Conservation (phyloP, 2,113 vertebrate genomes). For the Chlamydotis undulata region DNA sequence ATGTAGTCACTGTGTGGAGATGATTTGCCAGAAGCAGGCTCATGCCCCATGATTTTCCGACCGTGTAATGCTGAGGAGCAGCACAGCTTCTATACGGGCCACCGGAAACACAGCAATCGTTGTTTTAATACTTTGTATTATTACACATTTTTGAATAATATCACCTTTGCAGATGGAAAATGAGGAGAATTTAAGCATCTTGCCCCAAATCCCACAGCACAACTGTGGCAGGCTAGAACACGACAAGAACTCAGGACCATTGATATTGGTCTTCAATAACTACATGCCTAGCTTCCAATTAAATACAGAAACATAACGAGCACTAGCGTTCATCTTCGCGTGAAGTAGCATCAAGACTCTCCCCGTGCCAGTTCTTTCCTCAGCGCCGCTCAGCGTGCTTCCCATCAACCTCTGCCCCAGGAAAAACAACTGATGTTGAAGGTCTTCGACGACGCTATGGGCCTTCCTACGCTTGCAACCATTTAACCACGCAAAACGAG, state of each 20-base stretch:
- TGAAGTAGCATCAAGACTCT: neutral
- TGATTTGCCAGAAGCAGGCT: neutral
- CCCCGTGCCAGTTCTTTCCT: neutral
- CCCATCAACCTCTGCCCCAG: neutral
- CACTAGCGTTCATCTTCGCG: neutral
- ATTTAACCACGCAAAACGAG: accelerated
- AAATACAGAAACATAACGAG: accelerated
- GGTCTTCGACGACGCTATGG: accelerated
- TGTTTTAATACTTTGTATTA: neutral
- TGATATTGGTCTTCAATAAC: neutral
- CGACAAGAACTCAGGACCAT: neutral
- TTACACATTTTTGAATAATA: neutral
- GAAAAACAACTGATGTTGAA: neutral
- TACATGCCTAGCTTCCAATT: neutral
- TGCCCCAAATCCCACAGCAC: neutral
- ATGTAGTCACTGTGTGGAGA: accelerated
- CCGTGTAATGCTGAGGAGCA: accelerated
- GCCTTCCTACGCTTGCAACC: neutral
- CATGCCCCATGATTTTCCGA: accelerated
- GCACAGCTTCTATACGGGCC: accelerated
- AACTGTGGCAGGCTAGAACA: neutral
- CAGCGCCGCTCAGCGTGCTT: neutral
- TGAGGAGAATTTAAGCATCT: neutral
- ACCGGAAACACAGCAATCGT: neutral
- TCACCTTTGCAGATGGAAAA: neutral